phyloP scores from a whole-genome alignment of 2,888 invertebrate genomes.

The Sipha maydis region DNA sequence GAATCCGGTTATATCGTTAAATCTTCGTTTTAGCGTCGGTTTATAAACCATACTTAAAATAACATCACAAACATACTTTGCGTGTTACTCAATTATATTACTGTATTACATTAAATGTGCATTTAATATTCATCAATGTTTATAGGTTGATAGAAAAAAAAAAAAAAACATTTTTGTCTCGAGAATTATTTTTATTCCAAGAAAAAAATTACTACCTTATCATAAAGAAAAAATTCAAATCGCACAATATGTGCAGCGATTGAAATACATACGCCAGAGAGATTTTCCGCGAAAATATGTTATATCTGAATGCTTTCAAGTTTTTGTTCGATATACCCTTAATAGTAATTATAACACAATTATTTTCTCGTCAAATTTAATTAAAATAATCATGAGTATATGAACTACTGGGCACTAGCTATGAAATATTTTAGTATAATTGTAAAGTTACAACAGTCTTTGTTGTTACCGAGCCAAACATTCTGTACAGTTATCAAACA shows the following conservation, averaged over 20 bases:
- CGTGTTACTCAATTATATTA: too few species aligned
- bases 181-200: not conserved
- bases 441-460: not conserved
- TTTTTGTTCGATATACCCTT: not conserved
- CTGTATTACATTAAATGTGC: not conserved
- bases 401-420: not conserved
- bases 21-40: not conserved
- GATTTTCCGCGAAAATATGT: not conserved
- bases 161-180: not conserved
- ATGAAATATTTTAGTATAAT: not conserved
- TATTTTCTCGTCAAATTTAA: conserved; percentile 19
- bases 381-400: conserved; percentile 10
- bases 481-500: conserved; percentile 7
- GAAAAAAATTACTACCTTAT: not conserved
- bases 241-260: not conserved
- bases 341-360: conserved; percentile 12
- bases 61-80: too few species aligned
- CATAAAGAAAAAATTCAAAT: not conserved
- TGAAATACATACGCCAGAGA: not conserved
- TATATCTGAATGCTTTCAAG: not conserved
- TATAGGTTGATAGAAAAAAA: not conserved
- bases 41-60: too few species aligned
- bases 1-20: not conserved
- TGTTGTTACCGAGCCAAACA: conserved; percentile 4
- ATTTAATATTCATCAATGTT: not conserved